Conservation (phyloP, 1,140 invertebrate species). For the Nautilus pompilius region DNA sequence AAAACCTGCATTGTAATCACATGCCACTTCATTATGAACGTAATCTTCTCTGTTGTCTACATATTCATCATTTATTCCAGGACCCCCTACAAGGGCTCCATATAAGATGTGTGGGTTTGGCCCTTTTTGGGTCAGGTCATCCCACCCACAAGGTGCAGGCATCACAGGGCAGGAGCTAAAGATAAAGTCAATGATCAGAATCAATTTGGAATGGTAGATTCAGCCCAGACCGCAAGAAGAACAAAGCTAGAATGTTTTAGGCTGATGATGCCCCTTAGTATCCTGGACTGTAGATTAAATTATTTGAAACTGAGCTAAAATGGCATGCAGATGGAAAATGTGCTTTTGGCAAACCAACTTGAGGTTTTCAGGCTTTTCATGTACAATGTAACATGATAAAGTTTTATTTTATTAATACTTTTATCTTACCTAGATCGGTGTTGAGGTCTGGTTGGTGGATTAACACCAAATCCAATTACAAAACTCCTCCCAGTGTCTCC, state of each 20-base stretch:
- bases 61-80: constrained; percentile 41
- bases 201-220: too few relatives aligned
- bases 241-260: too few relatives aligned
- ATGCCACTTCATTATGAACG: constrained; percentile 51
- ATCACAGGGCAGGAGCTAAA: constrained; percentile 36
- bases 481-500: constrained; percentile 64
- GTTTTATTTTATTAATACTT: too few relatives aligned
- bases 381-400: too few relatives aligned
- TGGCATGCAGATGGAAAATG: too few relatives aligned
- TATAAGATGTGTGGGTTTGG: constrained; percentile 44
- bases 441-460: constrained; percentile 58
- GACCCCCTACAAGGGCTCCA: constrained; percentile 54
- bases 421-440: constrained; percentile 51
- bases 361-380: too few relatives aligned
- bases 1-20: constrained; percentile 55
- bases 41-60: constrained; percentile 45
- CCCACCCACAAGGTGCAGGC: constrained; percentile 30
- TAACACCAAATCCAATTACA: constrained; percentile 65
- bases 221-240: too few relatives aligned
- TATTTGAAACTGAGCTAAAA: too few relatives aligned
- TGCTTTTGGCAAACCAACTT: too few relatives aligned
- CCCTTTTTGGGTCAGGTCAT: constrained; percentile 6
- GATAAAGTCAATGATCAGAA: too few relatives aligned
- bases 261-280: too few relatives aligned
- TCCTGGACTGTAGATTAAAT: too few relatives aligned